These are phyloP conservation scores for Heterochromis multidens DNA, from an alignment of 2,113 vertebrate species.

Conservation along the genomic window DNA sequence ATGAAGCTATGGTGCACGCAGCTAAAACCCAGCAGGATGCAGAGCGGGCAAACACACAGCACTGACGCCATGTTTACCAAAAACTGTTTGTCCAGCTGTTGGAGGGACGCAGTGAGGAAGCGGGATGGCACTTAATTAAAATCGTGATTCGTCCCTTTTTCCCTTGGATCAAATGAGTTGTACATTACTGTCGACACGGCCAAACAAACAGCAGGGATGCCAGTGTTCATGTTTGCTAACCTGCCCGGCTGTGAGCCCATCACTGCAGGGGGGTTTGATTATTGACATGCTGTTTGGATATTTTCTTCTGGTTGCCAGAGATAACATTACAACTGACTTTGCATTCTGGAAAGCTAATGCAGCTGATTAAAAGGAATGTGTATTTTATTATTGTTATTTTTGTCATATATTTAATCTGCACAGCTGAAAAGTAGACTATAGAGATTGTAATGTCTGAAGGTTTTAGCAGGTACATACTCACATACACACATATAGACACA, in stretches of 20 bases:
- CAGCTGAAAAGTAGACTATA: no score
- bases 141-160: slow-evolving; percentile 73
- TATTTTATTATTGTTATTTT: neutral
- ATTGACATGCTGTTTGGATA: neutral
- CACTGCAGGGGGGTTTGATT: neutral
- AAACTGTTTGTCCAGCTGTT: slow-evolving; percentile 76
- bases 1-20: slow-evolving; percentile 4
- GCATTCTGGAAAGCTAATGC: neutral
- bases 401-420: no score
- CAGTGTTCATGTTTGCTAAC: slow-evolving; percentile 61
- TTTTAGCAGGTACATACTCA: no score
- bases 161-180: slow-evolving; percentile 65
- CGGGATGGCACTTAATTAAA: slow-evolving; percentile 73
- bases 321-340: neutral
- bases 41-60: slow-evolving; percentile 47
- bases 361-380: neutral
- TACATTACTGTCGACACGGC: slow-evolving; percentile 30
- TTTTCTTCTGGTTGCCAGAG: slow-evolving; percentile 5
- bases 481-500: no score
- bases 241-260: neutral
- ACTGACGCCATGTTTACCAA: slow-evolving; percentile 52
- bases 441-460: no score
- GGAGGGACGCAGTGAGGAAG: slow-evolving; percentile 18
- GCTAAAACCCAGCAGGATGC: slow-evolving; percentile 46
- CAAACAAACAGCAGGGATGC: slow-evolving; percentile 51